These are phyloP conservation scores for Grallaria varia DNA, from an alignment of 2,113 vertebrate species.

Conservation along the genomic window DNA sequence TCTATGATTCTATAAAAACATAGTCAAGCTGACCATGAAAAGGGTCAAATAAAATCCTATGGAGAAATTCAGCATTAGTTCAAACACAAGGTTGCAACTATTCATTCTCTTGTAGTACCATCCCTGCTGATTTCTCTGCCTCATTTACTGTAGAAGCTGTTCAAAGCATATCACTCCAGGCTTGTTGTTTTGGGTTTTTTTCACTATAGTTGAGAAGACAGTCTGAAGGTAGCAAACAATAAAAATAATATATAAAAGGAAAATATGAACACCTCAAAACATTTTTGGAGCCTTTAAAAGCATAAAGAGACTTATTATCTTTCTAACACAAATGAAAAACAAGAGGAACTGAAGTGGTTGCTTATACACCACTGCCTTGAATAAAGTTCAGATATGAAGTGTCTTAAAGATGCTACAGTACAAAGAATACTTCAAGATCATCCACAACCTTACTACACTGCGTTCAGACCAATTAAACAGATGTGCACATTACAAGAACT, in stretches of 20 bases:
- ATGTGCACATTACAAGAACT: neutral
- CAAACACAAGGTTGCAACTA: neutral
- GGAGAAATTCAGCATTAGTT: conserved; percentile 5
- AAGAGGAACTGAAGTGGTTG: neutral
- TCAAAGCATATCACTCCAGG: neutral
- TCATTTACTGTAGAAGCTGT: conserved; percentile 2
- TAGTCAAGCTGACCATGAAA: neutral
- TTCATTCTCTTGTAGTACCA: neutral
- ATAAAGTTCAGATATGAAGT: neutral
- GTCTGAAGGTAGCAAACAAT: neutral
- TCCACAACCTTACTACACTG: neutral
- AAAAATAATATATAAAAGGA: neutral
- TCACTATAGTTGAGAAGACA: neutral
- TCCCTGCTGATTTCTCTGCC: conserved; percentile 17
- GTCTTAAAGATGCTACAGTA: neutral
- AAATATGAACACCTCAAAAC: neutral
- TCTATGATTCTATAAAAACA: neutral
- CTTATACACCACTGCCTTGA: neutral
- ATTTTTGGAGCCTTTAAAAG: neutral
- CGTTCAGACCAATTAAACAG: neutral
- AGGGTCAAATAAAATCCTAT: neutral
- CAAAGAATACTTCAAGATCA: neutral
- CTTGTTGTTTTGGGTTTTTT: neutral
- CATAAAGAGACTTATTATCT: neutral
- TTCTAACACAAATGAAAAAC: neutral